Conservation (phyloP, 2,888 invertebrate species). For the Helicoverpa assulta region DNA sequence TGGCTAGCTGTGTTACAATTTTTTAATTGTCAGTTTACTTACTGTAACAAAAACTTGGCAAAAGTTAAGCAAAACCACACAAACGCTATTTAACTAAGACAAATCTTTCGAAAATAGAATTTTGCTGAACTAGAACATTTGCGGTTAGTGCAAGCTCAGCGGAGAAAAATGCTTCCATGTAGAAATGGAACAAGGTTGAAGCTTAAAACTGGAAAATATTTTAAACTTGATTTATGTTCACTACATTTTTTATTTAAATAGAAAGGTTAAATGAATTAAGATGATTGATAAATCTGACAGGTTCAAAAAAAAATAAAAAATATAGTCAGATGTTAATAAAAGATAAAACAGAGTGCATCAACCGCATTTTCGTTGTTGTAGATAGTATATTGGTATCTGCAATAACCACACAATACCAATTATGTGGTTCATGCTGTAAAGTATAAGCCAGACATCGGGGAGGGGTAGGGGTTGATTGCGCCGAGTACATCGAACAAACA, state of each 20-base stretch:
- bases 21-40: too few species aligned
- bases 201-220: not conserved
- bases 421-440: not conserved
- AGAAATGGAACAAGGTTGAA: constrained; percentile 11
- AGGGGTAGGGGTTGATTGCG: too few species aligned
- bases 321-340: too few species aligned
- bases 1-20: too few species aligned
- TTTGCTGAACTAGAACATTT: constrained; percentile 47
- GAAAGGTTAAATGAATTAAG: too few species aligned
- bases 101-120: constrained; percentile 58
- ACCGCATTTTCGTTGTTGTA: not conserved
- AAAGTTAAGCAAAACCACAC: not conserved
- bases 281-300: not conserved
- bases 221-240: too few species aligned
- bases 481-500: too few species aligned
- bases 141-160: constrained; percentile 36
- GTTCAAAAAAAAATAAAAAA: not conserved
- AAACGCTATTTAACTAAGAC: constrained; percentile 61
- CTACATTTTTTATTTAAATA: too few species aligned
- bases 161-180: constrained; percentile 26
- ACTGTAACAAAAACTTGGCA: not conserved
- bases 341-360: not conserved
- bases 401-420: not conserved
- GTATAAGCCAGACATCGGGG: too few species aligned
- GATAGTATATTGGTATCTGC: too few species aligned